Evolutionary conservation across 2,888 invertebrate species (phyloP), one percentile per base, ranked within the genome.

Genomic region (Arge pagana): DNA sequence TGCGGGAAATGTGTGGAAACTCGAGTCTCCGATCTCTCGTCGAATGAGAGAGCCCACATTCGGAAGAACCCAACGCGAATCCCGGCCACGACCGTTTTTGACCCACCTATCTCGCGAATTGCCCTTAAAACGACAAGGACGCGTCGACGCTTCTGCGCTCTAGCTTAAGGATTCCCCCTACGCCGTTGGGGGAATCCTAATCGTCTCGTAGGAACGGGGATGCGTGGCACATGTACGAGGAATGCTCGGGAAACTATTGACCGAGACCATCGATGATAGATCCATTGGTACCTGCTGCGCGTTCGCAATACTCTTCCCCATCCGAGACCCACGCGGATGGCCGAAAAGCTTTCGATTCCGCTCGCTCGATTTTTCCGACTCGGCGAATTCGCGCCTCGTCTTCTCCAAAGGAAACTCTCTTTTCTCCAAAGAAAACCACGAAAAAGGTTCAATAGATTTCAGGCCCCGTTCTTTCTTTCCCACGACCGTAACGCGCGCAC

Each of bases 401-500:
- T 28, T 28, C 10, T 28, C 7, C 10, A 7, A 28, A 10, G 7
- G 28, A 7, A 10, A 10, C 28, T n/a, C 7, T 28, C 28, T 28
- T n/a, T 28, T 8, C 7, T 7, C 7, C 7, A 10, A 28, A 10
- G 10, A 10, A 28, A 10, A 28, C 28, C 7, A 28, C 10, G n/a
- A 10, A 7, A 10, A 10, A 28, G 28, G 28, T 50, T 43, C 62
- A 65, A 66, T 55, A 62, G 56, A 62, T 64, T 60, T 49, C 43
- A 56, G 52, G 58, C 53, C 56, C 40, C 35, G 19, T 24, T 33
- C 57, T n/a, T 54, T 62, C 64, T 70, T 70, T 70, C 70, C 70
- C 70, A 70, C 70, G 70, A 67, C 62, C 60, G 49, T 60, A 55
- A 63, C 57, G 55, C 39, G 18, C 40, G 23, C 61, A 63, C 65